Evolutionary conservation across 2,113 vertebrate species (phyloP).

Genomic region (Oceanites oceanicus): DNA sequence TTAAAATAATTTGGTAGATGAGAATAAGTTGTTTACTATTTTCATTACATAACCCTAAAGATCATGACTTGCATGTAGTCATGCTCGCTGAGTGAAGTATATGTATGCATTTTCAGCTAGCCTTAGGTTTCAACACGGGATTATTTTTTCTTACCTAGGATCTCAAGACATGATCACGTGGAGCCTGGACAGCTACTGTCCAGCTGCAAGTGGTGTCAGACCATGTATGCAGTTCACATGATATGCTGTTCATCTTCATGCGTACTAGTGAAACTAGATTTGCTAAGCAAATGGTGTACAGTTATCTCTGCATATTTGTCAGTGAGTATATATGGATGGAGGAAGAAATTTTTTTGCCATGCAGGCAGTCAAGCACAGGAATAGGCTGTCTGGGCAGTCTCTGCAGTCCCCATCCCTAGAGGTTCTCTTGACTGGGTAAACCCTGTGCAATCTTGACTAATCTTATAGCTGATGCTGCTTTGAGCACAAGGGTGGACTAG

Average conservation of each 20-base stretch:
- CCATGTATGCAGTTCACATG: neutral
- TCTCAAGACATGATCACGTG: neutral
- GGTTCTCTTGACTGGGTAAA: neutral
- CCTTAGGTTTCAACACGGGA: neutral
- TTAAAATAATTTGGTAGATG: neutral
- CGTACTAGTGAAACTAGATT: neutral
- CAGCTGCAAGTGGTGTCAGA: neutral
- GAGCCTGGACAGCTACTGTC: neutral
- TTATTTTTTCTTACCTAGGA: neutral
- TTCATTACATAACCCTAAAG: neutral
- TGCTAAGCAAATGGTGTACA: rapidly evolving
- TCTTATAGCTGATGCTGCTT: neutral
- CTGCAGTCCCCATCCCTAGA: neutral
- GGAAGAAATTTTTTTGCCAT: neutral
- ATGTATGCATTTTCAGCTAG: neutral
- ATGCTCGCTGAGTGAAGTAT: neutral
- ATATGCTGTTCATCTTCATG: neutral
- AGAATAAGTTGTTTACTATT: neutral
- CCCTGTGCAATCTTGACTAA: neutral
- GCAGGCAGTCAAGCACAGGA: neutral
- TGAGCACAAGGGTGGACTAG: neutral
- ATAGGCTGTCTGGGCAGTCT: neutral
- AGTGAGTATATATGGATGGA: neutral
- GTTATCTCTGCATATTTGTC: neutral
- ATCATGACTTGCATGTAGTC: rapidly evolving